A percentile compares a stretch with the other conserved stretches of the same genome.
These are phyloP conservation scores for Argyresthia albistria DNA, from an alignment of 2,888 invertebrate species.

Conservation along the genomic window DNA sequence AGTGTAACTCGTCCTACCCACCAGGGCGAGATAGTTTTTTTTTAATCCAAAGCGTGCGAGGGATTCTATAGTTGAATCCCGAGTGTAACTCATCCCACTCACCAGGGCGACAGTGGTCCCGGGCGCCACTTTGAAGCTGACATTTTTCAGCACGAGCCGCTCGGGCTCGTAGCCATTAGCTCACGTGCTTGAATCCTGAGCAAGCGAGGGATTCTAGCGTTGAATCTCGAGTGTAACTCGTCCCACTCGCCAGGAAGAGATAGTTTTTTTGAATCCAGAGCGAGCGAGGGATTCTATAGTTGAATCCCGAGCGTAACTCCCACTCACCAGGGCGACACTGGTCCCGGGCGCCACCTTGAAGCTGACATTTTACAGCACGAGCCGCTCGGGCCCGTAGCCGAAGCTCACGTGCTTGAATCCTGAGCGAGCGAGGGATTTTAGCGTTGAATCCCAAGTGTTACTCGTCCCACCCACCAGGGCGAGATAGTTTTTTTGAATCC, in stretches of 20 bases:
- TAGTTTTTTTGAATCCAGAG: no score
- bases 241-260: slow-evolving; percentile 49
- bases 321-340: slow-evolving; percentile 82
- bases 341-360: slow-evolving; percentile 88
- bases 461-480: no score
- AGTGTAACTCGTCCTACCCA: neutral
- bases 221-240: slow-evolving; percentile 90
- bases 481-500: no score
- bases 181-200: slow-evolving; percentile 88
- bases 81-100: slow-evolving; percentile 20
- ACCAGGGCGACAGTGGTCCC: slow-evolving; percentile 90
- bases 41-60: no score
- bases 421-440: no score
- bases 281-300: no score
- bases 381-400: slow-evolving; percentile 85
- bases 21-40: no score
- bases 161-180: slow-evolving; percentile 91
- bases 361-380: slow-evolving; percentile 82
- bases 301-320: no score
- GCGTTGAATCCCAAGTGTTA: no score
- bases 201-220: no score
- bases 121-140: slow-evolving; percentile 84
- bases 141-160: slow-evolving; percentile 79
- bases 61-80: no score
- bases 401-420: slow-evolving; percentile 94